Evolutionary conservation across 2,113 vertebrate species (phyloP).

Genomic region (Hiodon alosoides): DNA sequence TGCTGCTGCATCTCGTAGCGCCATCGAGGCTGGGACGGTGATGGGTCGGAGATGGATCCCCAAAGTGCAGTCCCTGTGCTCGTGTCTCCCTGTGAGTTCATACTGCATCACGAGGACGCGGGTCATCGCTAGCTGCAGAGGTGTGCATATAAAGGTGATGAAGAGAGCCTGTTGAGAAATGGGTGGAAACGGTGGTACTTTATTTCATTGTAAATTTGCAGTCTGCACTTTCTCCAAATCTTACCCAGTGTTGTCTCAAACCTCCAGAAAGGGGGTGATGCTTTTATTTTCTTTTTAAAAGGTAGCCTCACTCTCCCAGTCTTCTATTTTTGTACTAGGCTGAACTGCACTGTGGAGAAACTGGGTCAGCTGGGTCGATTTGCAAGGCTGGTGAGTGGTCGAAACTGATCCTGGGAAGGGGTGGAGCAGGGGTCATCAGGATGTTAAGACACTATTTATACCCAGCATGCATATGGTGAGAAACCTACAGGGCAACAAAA

Average conservation of each 20-base stretch:
- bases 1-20: slow-evolving; percentile 90
- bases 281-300: background rate
- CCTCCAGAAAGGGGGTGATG: background rate
- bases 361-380: background rate
- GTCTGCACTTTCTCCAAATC: background rate
- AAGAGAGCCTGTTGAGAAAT: background rate
- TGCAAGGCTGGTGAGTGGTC: slow-evolving; percentile 2
- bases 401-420: background rate
- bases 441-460: slow-evolving; percentile 17
- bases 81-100: background rate
- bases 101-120: too few species aligned
- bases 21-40: fast-evolving
- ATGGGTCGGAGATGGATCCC: background rate
- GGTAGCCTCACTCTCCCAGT: background rate
- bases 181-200: background rate
- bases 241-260: background rate
- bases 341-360: background rate
- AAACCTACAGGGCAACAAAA: background rate
- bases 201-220: background rate
- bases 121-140: background rate
- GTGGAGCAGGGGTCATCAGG: background rate
- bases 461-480: background rate
- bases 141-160: too few species aligned
- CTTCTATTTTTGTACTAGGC: slow-evolving; percentile 3
- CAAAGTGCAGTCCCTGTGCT: background rate